Conservation (phyloP, 37 sponge, comb jelly and placozoan genomes). For the Theonella swinhoei region DNA sequence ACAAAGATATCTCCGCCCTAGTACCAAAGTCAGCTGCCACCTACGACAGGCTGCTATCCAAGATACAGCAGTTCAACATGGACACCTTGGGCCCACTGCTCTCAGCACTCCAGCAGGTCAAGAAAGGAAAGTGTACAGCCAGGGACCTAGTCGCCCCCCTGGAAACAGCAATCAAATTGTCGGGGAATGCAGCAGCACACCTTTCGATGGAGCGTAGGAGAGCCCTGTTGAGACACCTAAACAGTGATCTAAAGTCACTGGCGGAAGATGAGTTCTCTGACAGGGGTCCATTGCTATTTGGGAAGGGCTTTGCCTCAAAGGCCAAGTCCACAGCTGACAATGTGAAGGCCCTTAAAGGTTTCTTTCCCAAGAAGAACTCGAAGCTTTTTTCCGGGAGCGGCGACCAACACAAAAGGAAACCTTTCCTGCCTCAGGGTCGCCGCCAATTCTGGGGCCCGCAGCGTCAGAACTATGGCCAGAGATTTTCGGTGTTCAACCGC, state of each 20-base stretch:
- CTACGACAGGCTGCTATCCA: conserved; percentile 20
- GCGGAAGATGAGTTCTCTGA: conserved; percentile 23
- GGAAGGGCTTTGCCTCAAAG: conserved; percentile 14
- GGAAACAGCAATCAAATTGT: neutral
- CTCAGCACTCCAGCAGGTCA: neutral
- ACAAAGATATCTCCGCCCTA: neutral
- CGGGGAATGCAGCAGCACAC: conserved; percentile 38
- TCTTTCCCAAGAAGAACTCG: neutral
- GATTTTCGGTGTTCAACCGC: conserved; percentile 17
- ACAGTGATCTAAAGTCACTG: conserved; percentile 13
- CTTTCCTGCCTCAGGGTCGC: conserved; percentile 37
- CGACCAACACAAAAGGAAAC: conserved; percentile 11
- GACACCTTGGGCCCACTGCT: conserved; percentile 20
- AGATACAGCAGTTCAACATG: conserved; percentile 16
- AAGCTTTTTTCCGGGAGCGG: conserved; percentile 26
- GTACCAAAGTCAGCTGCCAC: conserved; percentile 25
- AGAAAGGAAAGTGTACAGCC: neutral
- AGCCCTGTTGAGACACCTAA: conserved; percentile 19
- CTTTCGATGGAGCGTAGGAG: conserved; percentile 28
- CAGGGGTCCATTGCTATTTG: conserved; percentile 20
- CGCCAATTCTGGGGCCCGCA: conserved; percentile 18
- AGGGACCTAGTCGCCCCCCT: neutral
- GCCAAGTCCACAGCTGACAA: conserved; percentile 12
- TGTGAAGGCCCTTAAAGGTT: conserved; percentile 19
- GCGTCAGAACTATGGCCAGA: neutral